Percentiles rank a stretch among this genome's conserved stretches.
Evolutionary conservation across 2,113 vertebrate genomes (phyloP).

Genomic region (Oreocharis arfaki): DNA sequence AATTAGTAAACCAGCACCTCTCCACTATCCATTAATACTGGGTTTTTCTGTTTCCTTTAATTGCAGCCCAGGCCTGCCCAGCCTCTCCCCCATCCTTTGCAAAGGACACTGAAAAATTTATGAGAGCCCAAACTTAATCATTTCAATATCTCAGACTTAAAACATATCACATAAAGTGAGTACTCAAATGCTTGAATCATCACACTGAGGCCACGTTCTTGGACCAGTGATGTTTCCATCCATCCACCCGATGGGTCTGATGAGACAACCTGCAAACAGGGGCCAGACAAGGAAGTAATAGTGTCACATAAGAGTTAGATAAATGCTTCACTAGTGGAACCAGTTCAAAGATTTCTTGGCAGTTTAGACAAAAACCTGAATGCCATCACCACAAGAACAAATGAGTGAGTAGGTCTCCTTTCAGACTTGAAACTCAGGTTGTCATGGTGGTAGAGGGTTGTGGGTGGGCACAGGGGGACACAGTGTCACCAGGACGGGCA

Average conservation of each 20-base stretch:
- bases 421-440: not conserved
- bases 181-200: not conserved
- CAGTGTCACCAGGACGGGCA: not conserved
- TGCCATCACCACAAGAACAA: accelerated
- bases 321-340: not conserved
- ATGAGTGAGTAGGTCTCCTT: not conserved
- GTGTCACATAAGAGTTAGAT: not conserved
- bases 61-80: not conserved
- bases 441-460: not conserved
- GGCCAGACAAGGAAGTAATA: not conserved
- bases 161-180: not conserved
- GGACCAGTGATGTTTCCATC: not conserved
- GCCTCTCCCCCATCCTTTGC: not conserved
- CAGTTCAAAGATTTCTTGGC: not conserved
- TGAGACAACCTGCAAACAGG: not conserved
- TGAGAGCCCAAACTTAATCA: not conserved
- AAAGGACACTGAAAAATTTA: not conserved
- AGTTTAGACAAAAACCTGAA: not conserved
- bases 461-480: not conserved
- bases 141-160: not conserved
- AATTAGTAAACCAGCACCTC: not conserved
- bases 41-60: not conserved
- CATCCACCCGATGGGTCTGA: not conserved
- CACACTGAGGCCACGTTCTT: not conserved
- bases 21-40: not conserved